Base-by-base conservation (phyloP, 2,888 invertebrate species). In the Chaitophorus viminalis region DNA sequence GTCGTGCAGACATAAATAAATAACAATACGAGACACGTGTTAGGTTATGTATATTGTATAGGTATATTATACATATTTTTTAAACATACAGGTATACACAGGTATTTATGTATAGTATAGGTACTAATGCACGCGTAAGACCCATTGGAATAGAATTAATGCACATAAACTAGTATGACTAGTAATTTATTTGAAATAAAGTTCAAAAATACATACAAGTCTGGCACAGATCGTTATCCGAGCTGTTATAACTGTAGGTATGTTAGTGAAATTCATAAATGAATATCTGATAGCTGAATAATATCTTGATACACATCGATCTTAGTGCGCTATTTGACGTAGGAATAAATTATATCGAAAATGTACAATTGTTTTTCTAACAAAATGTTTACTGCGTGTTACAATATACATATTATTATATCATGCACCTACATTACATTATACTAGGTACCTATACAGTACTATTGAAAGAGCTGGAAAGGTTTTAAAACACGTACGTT, bases 91-190 rank as follows among this genome's bases (percentile, higher is more conserved):
- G 21, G 18, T 60, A 60, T 60, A 60, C 4, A 52, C 4, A 9
- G 11, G n/a, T n/a, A 39, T 39, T 60, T 60, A 8, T 76, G 52
- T 14, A 52, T 52, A 18, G 46, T 46, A 14, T 14, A 46, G 1
- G 46, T 46, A 46, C 46, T 46, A 14, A 46, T 46, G 46, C 46
- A n/a, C n/a, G 46, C 31, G 29, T 25, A 9, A 76, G 46, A 29
- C 76, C 18, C 46, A 46, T 76, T 52, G 76, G 52, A 76, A 54
- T 31, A 52, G 52, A 31, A 77, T 77, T 77, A 46, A 77, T 54
- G 46, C 77, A 54, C 21, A 21, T 54, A 77, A 77, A 52, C 46
- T 54, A 60, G 60, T 60, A 60, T 25, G 60, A 60, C 60, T 60
- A 60, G 60, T 60, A 60, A 60, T 21, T 60, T 60, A 60, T 60